A percentile compares a stretch with the other conserved stretches of the same genome.
phyloP scores from a whole-genome alignment of 2,113 vertebrate genomes.

The Ondatra zibethicus region DNA sequence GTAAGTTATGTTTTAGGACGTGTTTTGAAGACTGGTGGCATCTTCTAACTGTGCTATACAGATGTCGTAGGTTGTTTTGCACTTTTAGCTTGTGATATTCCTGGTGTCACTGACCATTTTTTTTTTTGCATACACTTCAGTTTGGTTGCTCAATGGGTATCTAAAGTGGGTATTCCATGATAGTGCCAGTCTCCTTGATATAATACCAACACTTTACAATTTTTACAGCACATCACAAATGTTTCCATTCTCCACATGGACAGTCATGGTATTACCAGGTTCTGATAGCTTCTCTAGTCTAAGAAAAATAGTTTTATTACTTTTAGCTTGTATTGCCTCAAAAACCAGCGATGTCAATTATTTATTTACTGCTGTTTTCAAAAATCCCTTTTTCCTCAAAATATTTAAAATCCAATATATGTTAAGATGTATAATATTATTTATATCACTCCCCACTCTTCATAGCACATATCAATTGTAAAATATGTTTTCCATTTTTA shows the following conservation, averaged over 20 bases:
- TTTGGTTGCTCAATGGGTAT: not conserved
- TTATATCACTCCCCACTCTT: not conserved
- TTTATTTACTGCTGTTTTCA: not conserved
- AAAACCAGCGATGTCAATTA: not conserved
- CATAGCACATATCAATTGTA: not conserved
- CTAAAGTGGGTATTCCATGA: not conserved
- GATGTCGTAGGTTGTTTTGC: not conserved
- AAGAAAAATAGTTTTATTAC: not conserved
- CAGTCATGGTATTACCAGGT: not conserved
- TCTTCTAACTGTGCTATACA: not conserved
- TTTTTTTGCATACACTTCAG: not conserved
- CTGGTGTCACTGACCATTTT: not conserved
- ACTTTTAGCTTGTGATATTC: slow-evolving; percentile 48
- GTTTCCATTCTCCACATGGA: slow-evolving; percentile 39
- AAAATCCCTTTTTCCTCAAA: slow-evolving; percentile 17
- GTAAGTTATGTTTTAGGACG: not conserved
- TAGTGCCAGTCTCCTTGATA: not conserved
- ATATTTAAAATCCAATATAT: slow-evolving; percentile 25
- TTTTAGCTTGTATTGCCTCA: slow-evolving; percentile 36
- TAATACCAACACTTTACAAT: not conserved
- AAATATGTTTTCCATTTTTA: not conserved
- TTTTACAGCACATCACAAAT: not conserved
- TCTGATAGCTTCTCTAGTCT: slow-evolving; percentile 11
- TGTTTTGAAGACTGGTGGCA: not conserved
- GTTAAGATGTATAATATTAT: not conserved